Evolutionary conservation across 53 echinoderm and acorn worm species (phyloP), one percentile per base, ranked within the genome.

Genomic region (Echinarachnius parma): DNA sequence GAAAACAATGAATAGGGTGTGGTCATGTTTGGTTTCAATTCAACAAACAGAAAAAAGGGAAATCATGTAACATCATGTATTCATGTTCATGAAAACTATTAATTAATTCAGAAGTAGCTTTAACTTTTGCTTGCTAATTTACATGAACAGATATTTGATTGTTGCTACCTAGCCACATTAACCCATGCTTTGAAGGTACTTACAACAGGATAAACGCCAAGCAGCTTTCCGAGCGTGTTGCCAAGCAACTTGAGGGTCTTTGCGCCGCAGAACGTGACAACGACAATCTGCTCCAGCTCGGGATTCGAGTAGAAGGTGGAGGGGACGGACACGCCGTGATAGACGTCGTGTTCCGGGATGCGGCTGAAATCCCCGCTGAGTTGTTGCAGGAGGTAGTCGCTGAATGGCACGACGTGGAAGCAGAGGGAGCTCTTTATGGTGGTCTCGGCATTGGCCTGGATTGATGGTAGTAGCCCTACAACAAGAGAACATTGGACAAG

Each of bases 281-380:
- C 92, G 0, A 88, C 98, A 21, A 92, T 80, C 83, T 98, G 98
- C 67, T 98, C 98, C 60, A 98, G 49, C 60, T 98, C 98, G 0
- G 98, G 85, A 59, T 82, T 98, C 46, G 98, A 88, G 62, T 98
- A 96, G 80, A 98, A 92, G 5, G 83, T 63, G 8, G 79, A 81
- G 0, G 86, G 80, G 9, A 79, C 77, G 7, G 70, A 80, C 7
- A 76, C 62, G 2, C 94, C 80, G 48, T 85, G 77, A 36, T 75
- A 61, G 14, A 60, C 37, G 27, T 86, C 78, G 25, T 77, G 61
- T 36, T 76, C 75, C 0, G 98, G 89, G 16, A 91, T 75, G 31
- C 78, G 69, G 55, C 69, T 83, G 74, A 98, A 83, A 58, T 98
- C 98, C 0, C 98, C 92, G 4, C 98, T 89, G 3, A 92, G 86